These are phyloP conservation scores for Tenebrio molitor DNA, from an alignment of 1,140 invertebrate genomes.

Conservation along the genomic window DNA sequence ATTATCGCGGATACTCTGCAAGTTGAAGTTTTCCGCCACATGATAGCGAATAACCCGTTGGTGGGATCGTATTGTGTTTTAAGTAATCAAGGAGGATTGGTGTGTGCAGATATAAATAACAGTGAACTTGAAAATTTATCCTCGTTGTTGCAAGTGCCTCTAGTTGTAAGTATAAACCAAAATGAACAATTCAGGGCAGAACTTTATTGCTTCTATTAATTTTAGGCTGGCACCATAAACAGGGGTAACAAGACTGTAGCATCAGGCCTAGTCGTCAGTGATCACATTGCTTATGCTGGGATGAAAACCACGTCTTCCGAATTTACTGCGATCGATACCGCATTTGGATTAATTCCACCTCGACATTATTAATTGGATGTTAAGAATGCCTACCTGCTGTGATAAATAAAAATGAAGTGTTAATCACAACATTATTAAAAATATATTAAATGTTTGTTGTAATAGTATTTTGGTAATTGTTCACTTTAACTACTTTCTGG, in stretches of 20 bases:
- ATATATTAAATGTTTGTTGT: too few species aligned
- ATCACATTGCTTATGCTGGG: slow-evolving; percentile 97
- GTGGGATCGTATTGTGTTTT: slow-evolving; percentile 95
- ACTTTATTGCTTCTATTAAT: slow-evolving; percentile 41
- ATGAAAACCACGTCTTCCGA: slow-evolving; percentile 98
- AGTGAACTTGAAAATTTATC: slow-evolving; percentile 97
- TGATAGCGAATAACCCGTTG: slow-evolving; percentile 90
- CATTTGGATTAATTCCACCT: too few species aligned
- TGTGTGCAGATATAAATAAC: slow-evolving; percentile 93
- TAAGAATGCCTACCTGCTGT: too few species aligned
- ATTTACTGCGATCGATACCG: too few species aligned
- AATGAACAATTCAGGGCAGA: too few species aligned
- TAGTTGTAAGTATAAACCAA: slow-evolving; percentile 85
- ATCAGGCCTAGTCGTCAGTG: slow-evolving; percentile 97
- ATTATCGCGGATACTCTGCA: slow-evolving; percentile 90
- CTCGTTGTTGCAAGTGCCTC: slow-evolving; percentile 93
- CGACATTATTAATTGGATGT: too few species aligned
- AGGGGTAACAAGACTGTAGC: slow-evolving; percentile 96
- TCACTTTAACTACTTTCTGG: too few species aligned
- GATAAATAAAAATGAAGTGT: too few species aligned
- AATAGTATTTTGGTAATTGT: too few species aligned
- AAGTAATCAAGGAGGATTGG: slow-evolving; percentile 93
- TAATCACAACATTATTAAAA: too few species aligned
- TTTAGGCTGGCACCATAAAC: slow-evolving; percentile 95
- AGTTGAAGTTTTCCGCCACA: slow-evolving; percentile 97